phyloP scores from a whole-genome alignment of 2,797 vertebrate species.

The Rhynchonycteris naso region DNA sequence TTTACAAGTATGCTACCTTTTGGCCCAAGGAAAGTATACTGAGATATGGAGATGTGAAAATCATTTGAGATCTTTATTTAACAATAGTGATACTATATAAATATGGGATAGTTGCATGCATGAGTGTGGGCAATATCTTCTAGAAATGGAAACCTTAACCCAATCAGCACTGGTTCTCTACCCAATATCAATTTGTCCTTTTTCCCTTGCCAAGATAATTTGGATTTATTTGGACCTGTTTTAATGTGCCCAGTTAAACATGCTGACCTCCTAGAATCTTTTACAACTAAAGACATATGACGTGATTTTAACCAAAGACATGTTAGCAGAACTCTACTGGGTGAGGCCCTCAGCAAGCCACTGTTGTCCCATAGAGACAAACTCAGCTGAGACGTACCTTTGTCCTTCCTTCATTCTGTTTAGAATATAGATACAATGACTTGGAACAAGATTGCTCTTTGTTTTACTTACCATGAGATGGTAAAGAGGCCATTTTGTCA shows the following conservation, averaged over 20 bases:
- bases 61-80: constrained; percentile 42
- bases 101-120: background rate
- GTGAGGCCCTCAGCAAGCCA: background rate
- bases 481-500: constrained; percentile 15
- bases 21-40: background rate
- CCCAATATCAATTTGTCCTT: background rate
- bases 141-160: background rate
- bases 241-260: background rate
- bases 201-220: constrained; percentile 1
- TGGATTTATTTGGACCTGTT: background rate
- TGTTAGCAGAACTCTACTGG: background rate
- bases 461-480: background rate
- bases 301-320: background rate
- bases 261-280: background rate
- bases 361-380: constrained; percentile 3
- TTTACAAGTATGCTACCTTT: constrained; percentile 27
- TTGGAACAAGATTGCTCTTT: background rate
- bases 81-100: background rate
- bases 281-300: background rate
- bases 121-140: background rate
- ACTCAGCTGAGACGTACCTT: background rate
- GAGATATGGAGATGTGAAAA: background rate
- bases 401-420: background rate
- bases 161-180: background rate
- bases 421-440: background rate